Evolutionary conservation across 2,888 invertebrate species (phyloP).

Genomic region (Clunio marinus): DNA sequence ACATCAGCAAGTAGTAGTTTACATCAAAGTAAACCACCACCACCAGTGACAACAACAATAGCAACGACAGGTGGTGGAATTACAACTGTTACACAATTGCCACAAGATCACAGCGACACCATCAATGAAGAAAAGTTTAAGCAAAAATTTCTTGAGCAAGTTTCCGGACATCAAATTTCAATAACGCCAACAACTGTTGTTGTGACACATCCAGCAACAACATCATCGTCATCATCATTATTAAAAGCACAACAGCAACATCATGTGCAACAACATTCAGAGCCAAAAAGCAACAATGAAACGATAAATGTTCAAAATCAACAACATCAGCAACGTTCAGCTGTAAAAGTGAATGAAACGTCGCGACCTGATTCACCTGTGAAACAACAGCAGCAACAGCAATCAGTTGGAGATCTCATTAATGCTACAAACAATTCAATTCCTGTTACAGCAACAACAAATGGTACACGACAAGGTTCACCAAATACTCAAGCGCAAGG

Average conservation of each 20-base stretch:
- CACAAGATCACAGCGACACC: slow-evolving; percentile 52
- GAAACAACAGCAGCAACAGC: slow-evolving; percentile 37
- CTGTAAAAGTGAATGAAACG: neutral
- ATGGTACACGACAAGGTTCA: slow-evolving; percentile 48
- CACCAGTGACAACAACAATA: slow-evolving; percentile 43
- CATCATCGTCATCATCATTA: too few species aligned
- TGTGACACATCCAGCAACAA: too few species aligned
- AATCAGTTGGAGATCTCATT: slow-evolving; percentile 35
- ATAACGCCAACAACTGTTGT: slow-evolving; percentile 39
- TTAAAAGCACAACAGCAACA: too few species aligned
- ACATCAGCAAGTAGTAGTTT: slow-evolving; percentile 45
- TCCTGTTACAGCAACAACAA: slow-evolving; percentile 34
- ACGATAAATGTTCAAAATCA: neutral
- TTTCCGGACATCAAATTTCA: slow-evolving; percentile 38
- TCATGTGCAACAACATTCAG: too few species aligned
- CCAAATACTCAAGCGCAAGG: slow-evolving; percentile 61
- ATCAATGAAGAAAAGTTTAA: slow-evolving; percentile 57
- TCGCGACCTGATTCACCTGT: slow-evolving; percentile 22
- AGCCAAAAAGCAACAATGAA: neutral
- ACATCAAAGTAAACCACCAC: too few species aligned
- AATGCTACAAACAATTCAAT: slow-evolving; percentile 40
- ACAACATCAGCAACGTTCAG: slow-evolving; percentile 8
- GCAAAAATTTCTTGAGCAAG: slow-evolving; percentile 55
- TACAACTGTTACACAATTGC: slow-evolving; percentile 43
- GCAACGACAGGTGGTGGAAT: neutral